Conservation (phyloP, 2,113 vertebrate genomes). For the Malurus cyaneus region DNA sequence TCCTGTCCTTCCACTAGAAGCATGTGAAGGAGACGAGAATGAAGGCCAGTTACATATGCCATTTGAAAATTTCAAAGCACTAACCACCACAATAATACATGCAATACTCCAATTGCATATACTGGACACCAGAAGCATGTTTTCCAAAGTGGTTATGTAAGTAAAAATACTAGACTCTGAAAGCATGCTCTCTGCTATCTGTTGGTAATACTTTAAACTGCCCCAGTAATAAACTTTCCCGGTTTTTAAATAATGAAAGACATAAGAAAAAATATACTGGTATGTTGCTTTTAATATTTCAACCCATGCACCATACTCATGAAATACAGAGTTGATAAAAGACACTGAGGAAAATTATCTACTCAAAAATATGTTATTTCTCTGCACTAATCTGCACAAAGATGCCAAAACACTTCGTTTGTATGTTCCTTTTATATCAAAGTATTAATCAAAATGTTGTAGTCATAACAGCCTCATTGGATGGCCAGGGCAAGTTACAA, state of each 20-base stretch:
- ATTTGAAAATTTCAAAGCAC: slow-evolving; percentile 41
- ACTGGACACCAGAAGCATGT: not conserved
- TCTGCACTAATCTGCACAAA: slow-evolving; percentile 28
- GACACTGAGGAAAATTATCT: not conserved
- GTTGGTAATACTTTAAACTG: not conserved
- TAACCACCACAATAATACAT: not conserved
- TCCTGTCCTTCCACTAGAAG: not conserved
- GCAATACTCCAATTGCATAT: not conserved
- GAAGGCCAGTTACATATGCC: not conserved
- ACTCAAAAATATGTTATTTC: not conserved
- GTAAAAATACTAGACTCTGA: not conserved
- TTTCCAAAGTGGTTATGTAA: not conserved
- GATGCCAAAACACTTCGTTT: slow-evolving; percentile 16
- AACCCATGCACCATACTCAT: not conserved
- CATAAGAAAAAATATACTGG: not conserved
- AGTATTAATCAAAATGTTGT: slow-evolving; percentile 12
- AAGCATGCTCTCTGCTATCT: not conserved
- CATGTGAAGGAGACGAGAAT: not conserved
- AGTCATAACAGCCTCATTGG: not conserved
- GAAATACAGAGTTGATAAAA: not conserved
- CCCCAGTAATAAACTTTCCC: not conserved
- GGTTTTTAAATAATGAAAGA: not conserved
- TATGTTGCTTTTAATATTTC: not conserved
- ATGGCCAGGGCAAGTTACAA: not conserved
- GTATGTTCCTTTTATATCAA: not conserved